Evolutionary conservation across 2,797 vertebrate genomes (phyloP).

Genomic region (Dallia pectoralis): DNA sequence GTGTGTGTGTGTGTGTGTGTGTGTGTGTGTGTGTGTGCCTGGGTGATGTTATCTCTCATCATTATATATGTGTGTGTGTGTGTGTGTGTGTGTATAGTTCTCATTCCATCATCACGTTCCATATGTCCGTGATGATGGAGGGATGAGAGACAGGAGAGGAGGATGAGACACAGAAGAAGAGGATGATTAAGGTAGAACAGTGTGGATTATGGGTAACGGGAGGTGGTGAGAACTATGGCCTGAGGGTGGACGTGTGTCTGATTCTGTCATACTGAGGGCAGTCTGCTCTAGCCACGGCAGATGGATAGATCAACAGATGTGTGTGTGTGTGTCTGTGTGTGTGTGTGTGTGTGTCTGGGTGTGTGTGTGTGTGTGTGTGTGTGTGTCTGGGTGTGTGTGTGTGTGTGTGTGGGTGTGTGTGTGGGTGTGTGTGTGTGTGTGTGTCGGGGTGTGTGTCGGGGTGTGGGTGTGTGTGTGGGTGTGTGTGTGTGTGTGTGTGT

Average conservation of each 20-base stretch:
- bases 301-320: conserved; percentile 63
- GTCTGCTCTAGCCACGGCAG: conserved; percentile 44
- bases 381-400: conserved; percentile 43
- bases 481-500: conserved; percentile 41
- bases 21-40: conserved; percentile 7
- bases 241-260: conserved; percentile 60
- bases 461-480: conserved; percentile 48
- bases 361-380: conserved; percentile 46
- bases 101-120: conserved; percentile 40
- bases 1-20: conserved; percentile 28
- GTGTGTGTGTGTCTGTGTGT: conserved; percentile 34
- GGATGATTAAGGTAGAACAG: conserved; percentile 45
- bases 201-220: conserved; percentile 41
- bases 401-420: conserved; percentile 41
- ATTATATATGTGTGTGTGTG: not conserved
- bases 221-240: conserved; percentile 48
- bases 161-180: conserved; percentile 40
- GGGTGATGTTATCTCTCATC: not conserved
- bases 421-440: conserved; percentile 41
- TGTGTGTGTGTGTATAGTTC: conserved; percentile 21
- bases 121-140: conserved; percentile 34
- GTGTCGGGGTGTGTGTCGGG: conserved; percentile 44
- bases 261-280: conserved; percentile 66
- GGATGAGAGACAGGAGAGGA: not conserved
- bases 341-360: conserved; percentile 35